These are phyloP conservation scores for Poecilia velifera DNA, from an alignment of 2,797 vertebrate genomes.

Conservation along the genomic window DNA sequence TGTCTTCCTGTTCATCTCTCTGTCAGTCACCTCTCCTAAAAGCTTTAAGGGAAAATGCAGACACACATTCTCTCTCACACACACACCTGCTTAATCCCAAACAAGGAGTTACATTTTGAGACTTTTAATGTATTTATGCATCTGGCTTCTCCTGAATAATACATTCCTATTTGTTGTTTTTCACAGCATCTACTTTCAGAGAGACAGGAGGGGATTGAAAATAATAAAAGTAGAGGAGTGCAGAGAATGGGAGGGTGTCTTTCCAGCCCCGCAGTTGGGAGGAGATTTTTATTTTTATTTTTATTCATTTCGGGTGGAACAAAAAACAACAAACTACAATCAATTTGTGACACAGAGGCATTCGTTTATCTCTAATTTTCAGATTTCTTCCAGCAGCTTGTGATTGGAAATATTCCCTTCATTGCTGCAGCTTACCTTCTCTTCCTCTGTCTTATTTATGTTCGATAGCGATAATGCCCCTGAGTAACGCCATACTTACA, in stretches of 20 bases:
- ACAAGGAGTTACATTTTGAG: slow-evolving; percentile 65
- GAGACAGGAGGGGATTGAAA: slow-evolving; percentile 43
- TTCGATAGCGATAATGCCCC: slow-evolving; percentile 22
- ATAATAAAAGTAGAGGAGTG: slow-evolving; percentile 49
- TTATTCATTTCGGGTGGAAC: slow-evolving; percentile 35
- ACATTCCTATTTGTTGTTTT: slow-evolving; percentile 71
- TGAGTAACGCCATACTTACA: slow-evolving; percentile 28
- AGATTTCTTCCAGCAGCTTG: not conserved
- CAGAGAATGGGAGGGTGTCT: slow-evolving; percentile 51
- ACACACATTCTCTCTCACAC: slow-evolving; percentile 11
- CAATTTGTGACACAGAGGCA: slow-evolving; percentile 5
- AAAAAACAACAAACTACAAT: slow-evolving; percentile 27
- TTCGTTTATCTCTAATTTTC: not conserved
- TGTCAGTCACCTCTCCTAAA: slow-evolving; percentile 43
- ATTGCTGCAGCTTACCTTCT: slow-evolving; percentile 3
- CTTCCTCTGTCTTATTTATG: slow-evolving; percentile 15
- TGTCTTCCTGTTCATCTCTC: slow-evolving; percentile 46
- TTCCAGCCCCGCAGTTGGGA: slow-evolving; percentile 46
- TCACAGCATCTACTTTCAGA: slow-evolving; percentile 35
- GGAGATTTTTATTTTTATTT: slow-evolving; percentile 45
- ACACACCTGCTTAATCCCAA: slow-evolving; percentile 45
- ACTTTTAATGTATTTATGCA: slow-evolving; percentile 79
- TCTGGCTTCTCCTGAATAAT: slow-evolving; percentile 78
- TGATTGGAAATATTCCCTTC: not conserved
- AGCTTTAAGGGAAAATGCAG: slow-evolving; percentile 44